Percentiles rank a stretch among this genome's conserved stretches.
phyloP scores from a whole-genome alignment of 2,113 vertebrate genomes.

The Cettia cetti region DNA sequence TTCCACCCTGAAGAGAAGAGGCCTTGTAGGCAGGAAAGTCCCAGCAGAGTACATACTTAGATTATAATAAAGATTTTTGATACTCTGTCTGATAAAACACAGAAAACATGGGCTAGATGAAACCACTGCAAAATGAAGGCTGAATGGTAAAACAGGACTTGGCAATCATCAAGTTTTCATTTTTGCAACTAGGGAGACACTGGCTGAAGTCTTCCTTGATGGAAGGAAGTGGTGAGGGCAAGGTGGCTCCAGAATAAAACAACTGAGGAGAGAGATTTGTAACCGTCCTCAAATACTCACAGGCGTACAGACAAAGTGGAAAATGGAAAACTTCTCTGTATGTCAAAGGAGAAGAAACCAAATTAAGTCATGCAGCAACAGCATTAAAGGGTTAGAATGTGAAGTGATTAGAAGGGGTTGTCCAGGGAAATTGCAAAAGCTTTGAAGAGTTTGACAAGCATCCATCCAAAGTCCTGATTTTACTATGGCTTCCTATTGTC shows the following conservation, averaged over 20 bases:
- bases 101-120: background rate
- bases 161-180: background rate
- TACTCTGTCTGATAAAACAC: background rate
- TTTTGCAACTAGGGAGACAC: background rate
- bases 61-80: background rate
- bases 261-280: background rate
- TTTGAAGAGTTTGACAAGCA: background rate
- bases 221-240: background rate
- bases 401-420: background rate
- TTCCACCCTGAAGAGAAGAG: background rate
- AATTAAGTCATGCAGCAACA: background rate
- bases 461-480: background rate
- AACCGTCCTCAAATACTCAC: background rate
- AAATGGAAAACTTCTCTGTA: background rate
- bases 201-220: background rate
- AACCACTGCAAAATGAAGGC: background rate
- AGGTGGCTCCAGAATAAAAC: background rate
- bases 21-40: background rate
- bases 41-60: accelerated
- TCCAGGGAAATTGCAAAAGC: background rate
- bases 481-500: background rate
- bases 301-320: background rate
- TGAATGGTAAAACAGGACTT: background rate
- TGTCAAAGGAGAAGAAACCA: background rate
- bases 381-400: background rate